A percentile compares a stretch with the other conserved stretches of the same genome.
Evolutionary conservation across 1,140 invertebrate genomes (phyloP).

Genomic region (Trichoplusia ni): DNA sequence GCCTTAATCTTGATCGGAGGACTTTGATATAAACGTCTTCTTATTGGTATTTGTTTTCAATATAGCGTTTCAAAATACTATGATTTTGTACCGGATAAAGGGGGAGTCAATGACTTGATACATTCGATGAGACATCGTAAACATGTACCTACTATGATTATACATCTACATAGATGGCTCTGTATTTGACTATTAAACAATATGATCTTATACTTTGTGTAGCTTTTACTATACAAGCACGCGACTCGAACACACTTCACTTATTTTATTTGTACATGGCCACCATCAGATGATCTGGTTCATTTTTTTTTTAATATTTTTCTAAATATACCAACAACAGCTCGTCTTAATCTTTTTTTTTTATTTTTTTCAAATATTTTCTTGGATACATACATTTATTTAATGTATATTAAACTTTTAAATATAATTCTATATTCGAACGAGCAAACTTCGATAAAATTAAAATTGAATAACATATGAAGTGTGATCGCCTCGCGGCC

Average conservation of each 20-base stretch:
- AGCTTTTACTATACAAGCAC: conserved; percentile 49
- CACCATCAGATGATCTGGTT: conserved; percentile 81
- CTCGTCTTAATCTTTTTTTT: conserved; percentile 63
- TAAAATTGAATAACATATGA: conserved; percentile 81
- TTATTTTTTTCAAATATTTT: conserved; percentile 74
- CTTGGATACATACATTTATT: conserved; percentile 69
- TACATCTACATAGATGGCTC: conserved; percentile 72
- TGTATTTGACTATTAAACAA: conserved; percentile 75
- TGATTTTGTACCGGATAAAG: conserved; percentile 74
- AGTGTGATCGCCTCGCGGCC: conserved; percentile 57
- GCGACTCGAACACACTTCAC: conserved; percentile 66
- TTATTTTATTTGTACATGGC: conserved; percentile 77
- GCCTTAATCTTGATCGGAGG: conserved; percentile 56
- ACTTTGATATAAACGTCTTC: conserved; percentile 68
- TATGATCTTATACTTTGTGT: conserved; percentile 76
- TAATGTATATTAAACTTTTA: conserved; percentile 78
- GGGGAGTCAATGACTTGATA: conserved; percentile 49
- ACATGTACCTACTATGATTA: conserved; percentile 54
- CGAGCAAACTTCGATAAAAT: conserved; percentile 81
- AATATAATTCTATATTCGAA: conserved; percentile 81
- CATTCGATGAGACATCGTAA: conserved; percentile 29
- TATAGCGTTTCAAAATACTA: conserved; percentile 61
- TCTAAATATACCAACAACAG: conserved; percentile 81
- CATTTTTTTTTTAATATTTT: conserved; percentile 78
- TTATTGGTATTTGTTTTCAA: conserved; percentile 60